Base-by-base conservation (phyloP, 2,888 invertebrate genomes). In the Pristionchus mayeri region DNA sequence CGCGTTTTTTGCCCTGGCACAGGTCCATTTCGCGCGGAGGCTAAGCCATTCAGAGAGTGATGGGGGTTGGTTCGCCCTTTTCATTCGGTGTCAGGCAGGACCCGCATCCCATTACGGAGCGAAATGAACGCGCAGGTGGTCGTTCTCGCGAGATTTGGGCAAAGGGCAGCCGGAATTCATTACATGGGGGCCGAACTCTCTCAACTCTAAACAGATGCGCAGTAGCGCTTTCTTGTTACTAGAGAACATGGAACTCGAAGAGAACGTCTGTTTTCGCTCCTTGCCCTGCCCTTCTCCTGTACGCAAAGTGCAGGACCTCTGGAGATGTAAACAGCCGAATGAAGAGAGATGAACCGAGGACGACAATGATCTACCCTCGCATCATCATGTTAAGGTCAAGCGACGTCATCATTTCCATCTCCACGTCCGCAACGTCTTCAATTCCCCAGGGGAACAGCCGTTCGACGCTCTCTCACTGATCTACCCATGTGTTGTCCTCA, bases 51-150 rank as follows among this genome's bases (percentile, higher is more conserved):
- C n/a, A 54, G 54, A 54, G 60, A n/a, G 57, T 13, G 27, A 30
- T 13, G 60, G 13, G 44, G 44, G 44, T 13, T 44, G 7, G 6
- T 13, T 44, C 13, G n/a, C 44, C 24, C 30, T 30, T 60, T 60
- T 60, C 27, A 60, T 30, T 60, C 54, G 30, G 57, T 60, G 60
- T 60, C 60, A 60, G 60, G 60, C 60, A 30, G 60, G 60, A 52
- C 24, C 57, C 57, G 16, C 52, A 57, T 57, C 60, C 13, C 60
- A 60, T 60, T 60, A 60, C 60, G 9, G 54, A 27, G 9, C 27
- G 60, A 60, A 60, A 30, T 60, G n/a, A n/a, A 60, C 60, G 30
- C 30, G 60, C 60, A 60, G 60, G 60, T 60, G 60, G 60, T 60
- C 13, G n/a, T n/a, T n/a, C n/a, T n/a, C n/a, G 27, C 60, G 60